Conservation (phyloP, 2,113 vertebrate genomes). For the Bagarius yarrelli region DNA sequence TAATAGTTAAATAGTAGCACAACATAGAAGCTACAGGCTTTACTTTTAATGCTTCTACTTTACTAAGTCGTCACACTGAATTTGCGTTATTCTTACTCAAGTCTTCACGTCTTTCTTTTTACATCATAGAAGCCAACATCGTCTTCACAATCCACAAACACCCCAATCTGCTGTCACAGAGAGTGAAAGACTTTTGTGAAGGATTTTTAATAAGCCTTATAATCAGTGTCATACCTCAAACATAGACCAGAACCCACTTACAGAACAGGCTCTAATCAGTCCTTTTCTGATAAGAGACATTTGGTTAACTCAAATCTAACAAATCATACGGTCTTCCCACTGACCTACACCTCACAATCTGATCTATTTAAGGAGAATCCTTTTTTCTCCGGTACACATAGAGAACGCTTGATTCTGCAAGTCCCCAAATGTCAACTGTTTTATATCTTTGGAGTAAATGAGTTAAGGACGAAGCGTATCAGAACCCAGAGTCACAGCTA, state of each 20-base stretch:
- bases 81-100: too few relatives aligned
- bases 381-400: not conserved
- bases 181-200: not conserved
- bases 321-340: constrained; percentile 1
- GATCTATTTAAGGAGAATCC: constrained; percentile 4
- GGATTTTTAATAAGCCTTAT: constrained; percentile 7
- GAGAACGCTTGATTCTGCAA: not conserved
- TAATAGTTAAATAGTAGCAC: too few relatives aligned
- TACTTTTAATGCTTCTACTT: too few relatives aligned
- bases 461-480: constrained; percentile 8
- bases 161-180: not conserved
- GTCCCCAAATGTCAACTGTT: not conserved
- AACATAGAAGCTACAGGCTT: too few relatives aligned
- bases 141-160: constrained; percentile 7
- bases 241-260: constrained; percentile 58
- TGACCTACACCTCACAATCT: not conserved
- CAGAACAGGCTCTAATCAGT: constrained; percentile 54
- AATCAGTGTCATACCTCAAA: constrained; percentile 52
- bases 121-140: not conserved
- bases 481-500: constrained; percentile 6
- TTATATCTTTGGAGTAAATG: not conserved
- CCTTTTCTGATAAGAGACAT: constrained; percentile 13
- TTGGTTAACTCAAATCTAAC: not conserved
- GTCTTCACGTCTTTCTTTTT: not conserved
- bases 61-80: too few relatives aligned